Percentiles rank a stretch among this genome's conserved stretches.
These are phyloP conservation scores for Micromesistius poutassou DNA, from an alignment of 2,797 vertebrate species.

Conservation along the genomic window DNA sequence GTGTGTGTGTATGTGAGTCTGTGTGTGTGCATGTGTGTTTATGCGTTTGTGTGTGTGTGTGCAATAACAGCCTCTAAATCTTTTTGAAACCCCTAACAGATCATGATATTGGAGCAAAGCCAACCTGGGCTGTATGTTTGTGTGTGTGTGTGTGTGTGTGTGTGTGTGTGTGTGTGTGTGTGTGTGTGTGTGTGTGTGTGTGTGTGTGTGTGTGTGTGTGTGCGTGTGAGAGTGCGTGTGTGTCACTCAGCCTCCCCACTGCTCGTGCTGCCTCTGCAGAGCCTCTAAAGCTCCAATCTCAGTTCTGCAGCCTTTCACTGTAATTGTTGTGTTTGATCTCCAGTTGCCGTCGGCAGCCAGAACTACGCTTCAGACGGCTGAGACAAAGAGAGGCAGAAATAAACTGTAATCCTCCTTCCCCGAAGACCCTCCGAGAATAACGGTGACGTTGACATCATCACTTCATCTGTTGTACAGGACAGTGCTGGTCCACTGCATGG, in stretches of 20 bases:
- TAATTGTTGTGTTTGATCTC: conserved; percentile 20
- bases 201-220: not conserved
- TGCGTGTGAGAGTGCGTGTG: not conserved
- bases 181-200: not conserved
- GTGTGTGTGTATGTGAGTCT: not conserved
- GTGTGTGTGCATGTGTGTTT: conserved; percentile 8
- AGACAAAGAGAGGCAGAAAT: conserved; percentile 4
- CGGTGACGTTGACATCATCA: not conserved
- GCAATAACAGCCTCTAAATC: conserved; percentile 13
- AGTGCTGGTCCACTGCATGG: not conserved
- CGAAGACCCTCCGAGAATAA: not conserved
- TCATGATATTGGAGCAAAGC: conserved; percentile 1
- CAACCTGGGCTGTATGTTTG: not conserved
- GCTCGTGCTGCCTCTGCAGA: not conserved
- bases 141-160: not conserved
- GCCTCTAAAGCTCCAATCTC: not conserved
- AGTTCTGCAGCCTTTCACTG: conserved; percentile 7
- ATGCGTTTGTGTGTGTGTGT: conserved; percentile 15
- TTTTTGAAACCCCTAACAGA: conserved; percentile 11
- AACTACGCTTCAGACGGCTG: not conserved
- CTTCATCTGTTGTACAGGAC: not conserved
- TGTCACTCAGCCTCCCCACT: conserved; percentile 9
- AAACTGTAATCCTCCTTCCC: conserved; percentile 20
- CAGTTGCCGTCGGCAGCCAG: not conserved
- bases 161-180: conserved; percentile 5